Base-by-base conservation (phyloP, 1,140 invertebrate genomes). In the Aplysia californica region DNA sequence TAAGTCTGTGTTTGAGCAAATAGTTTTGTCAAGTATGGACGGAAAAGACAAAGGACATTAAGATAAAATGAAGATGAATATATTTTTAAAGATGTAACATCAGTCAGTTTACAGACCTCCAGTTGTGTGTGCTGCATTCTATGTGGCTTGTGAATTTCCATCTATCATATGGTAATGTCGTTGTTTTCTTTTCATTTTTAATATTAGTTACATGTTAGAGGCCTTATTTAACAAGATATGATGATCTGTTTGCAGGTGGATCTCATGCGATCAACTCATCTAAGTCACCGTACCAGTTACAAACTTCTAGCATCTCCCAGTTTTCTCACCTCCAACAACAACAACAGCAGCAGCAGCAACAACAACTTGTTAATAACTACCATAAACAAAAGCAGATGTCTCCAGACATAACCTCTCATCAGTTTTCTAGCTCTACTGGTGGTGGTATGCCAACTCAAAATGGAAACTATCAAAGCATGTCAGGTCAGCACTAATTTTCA, bases 331-430 rank as follows among this genome's bases (percentile, higher is more conserved):
- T 66, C n/a, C 78, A n/a, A n/a, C n/a, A n/a, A n/a, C n/a, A n/a
- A n/a, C n/a, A 79, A 50, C 78, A 76, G 50, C 73, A 75, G 23
- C 74, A 75, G 15, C 71, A 75, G 3, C 76, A 66, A n/a, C 20
- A 23, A 3, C 65, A 68, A 26, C 26, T 72, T 10, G 36, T 56
- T 26, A 78, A 73, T 64, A 65, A 31, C 38, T 61, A 66, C 61
- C 44, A 70, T 33, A 39, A 31, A 26, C 36, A 69, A 33, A 69
- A 73, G 26, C 70, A 73, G 29, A 73, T 61, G 21, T 29, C 70
- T 10, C 23, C 70, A 36, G 70, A 73, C 26, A 59, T 73, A 5
- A 26, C 67, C n/a, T 56, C 50, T 38, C 5, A 4, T 3, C 10
- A 56, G 36, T 38, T 33, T 2, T 71, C 18, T 56, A 26, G 44